Percentiles rank a stretch among this genome's conserved stretches.
phyloP scores from a whole-genome alignment of 2,797 vertebrate genomes.

The Falco naumanni region DNA sequence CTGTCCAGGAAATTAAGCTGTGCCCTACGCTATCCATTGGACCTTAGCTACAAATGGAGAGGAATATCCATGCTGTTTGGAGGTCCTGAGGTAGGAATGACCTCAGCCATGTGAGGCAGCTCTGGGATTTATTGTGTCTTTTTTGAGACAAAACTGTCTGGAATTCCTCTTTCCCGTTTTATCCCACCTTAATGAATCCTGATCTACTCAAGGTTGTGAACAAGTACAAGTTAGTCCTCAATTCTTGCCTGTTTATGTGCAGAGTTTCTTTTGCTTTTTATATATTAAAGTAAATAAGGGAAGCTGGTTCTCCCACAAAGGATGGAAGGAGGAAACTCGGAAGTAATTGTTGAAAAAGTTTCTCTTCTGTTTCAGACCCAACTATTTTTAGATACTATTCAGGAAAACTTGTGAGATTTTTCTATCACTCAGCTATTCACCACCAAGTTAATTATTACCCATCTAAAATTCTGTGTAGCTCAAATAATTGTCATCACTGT shows the following conservation, averaged over 20 bases:
- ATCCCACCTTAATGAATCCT: not conserved
- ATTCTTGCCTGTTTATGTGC: not conserved
- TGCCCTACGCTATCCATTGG: not conserved
- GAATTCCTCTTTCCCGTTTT: not conserved
- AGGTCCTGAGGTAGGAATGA: not conserved
- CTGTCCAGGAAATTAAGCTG: not conserved
- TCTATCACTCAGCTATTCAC: not conserved
- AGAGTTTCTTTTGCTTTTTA: not conserved
- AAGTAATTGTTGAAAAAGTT: not conserved
- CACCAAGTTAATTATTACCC: not conserved
- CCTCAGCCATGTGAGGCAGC: not conserved
- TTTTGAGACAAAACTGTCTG: not conserved
- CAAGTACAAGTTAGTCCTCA: not conserved
- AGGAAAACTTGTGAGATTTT: not conserved
- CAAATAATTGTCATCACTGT: not conserved
- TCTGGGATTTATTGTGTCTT: not conserved
- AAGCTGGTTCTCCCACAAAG: not conserved
- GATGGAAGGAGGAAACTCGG: not conserved
- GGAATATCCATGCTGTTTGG: not conserved
- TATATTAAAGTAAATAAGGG: not conserved
- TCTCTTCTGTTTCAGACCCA: not conserved
- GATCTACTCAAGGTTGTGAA: not conserved
- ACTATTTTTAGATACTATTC: not conserved
- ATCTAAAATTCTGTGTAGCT: not conserved
- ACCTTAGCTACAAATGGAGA: too few species aligned